Evolutionary conservation across 2,888 invertebrate species (phyloP).

Genomic region (Eumerus sabulonum): DNA sequence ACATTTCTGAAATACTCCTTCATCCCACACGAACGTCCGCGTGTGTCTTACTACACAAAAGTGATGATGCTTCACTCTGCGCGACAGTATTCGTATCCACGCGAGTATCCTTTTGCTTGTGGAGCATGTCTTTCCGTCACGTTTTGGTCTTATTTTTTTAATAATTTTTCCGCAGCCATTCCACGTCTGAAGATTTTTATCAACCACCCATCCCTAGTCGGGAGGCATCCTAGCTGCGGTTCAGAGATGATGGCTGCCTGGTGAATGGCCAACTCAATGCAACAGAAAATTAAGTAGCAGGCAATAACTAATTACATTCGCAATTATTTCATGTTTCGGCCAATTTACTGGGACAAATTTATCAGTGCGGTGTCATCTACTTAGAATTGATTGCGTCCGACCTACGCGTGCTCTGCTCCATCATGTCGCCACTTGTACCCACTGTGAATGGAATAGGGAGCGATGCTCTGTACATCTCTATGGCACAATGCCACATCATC

Average conservation of each 20-base stretch:
- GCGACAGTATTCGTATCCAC: constrained; percentile 24
- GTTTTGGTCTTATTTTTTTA: constrained; percentile 37
- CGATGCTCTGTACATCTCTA: constrained; percentile 54
- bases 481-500: constrained; percentile 15
- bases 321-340: constrained; percentile 80
- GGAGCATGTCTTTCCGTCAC: constrained; percentile 8
- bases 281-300: constrained; percentile 71
- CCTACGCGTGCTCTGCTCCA: constrained; percentile 60
- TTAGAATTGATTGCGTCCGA: constrained; percentile 77
- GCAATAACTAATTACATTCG: constrained; percentile 80
- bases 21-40: constrained; percentile 26
- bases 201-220: constrained; percentile 13
- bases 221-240: constrained; percentile 5
- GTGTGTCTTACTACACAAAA: constrained; percentile 5
- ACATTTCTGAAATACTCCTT: too few species aligned
- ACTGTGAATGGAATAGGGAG: constrained; percentile 51
- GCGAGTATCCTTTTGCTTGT: constrained; percentile 41
- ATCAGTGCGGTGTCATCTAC: constrained; percentile 79
- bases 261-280: constrained; percentile 54
- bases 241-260: constrained; percentile 1
- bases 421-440: constrained; percentile 38
- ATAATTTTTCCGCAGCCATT: constrained; percentile 44
- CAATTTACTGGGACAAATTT: constrained; percentile 79
- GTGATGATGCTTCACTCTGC: constrained; percentile 39
- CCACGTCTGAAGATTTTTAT: constrained; percentile 75